Percentiles rank a stretch among this genome's conserved stretches.
phyloP scores from a whole-genome alignment of 1,140 invertebrate genomes.

The Nilaparvata lugens region DNA sequence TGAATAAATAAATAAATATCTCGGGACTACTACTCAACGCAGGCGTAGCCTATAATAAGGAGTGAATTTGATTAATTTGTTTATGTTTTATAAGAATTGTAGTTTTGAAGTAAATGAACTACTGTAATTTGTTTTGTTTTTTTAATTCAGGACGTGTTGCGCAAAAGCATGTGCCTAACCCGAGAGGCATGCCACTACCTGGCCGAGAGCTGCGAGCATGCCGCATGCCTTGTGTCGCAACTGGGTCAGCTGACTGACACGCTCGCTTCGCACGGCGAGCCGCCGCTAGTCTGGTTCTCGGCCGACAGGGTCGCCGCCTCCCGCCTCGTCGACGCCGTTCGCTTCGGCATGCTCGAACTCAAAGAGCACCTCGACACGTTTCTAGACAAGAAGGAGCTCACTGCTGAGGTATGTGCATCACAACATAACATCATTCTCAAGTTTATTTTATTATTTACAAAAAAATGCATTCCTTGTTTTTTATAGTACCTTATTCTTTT shows the following conservation, averaged over 20 bases:
- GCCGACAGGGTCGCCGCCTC: slow-evolving; percentile 45
- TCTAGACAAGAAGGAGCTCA: slow-evolving; percentile 82
- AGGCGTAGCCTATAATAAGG: no score
- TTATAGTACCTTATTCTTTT: no score
- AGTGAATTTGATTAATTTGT: no score
- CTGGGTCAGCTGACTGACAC: slow-evolving; percentile 55
- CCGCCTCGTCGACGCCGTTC: slow-evolving; percentile 63
- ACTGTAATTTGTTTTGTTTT: background rate
- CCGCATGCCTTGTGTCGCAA: slow-evolving; percentile 33
- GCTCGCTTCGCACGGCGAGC: slow-evolving; percentile 48
- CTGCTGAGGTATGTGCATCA: slow-evolving; percentile 61
- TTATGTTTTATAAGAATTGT: no score
- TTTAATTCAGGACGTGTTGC: slow-evolving; percentile 41
- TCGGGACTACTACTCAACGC: no score
- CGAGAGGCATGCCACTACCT: slow-evolving; percentile 41
- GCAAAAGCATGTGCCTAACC: slow-evolving; percentile 44
- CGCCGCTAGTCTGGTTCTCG: slow-evolving; percentile 65
- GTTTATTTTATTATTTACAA: no score
- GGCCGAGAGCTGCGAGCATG: slow-evolving; percentile 28
- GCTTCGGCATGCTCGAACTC: slow-evolving; percentile 86
- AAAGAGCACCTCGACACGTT: slow-evolving; percentile 93
- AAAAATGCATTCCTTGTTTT: no score
- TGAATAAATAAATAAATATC: no score
- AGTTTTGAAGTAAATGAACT: no score
- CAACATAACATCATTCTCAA: slow-evolving; percentile 6